phyloP scores from a whole-genome alignment of 2,113 vertebrate species.

The Vulpes ferrilata region DNA sequence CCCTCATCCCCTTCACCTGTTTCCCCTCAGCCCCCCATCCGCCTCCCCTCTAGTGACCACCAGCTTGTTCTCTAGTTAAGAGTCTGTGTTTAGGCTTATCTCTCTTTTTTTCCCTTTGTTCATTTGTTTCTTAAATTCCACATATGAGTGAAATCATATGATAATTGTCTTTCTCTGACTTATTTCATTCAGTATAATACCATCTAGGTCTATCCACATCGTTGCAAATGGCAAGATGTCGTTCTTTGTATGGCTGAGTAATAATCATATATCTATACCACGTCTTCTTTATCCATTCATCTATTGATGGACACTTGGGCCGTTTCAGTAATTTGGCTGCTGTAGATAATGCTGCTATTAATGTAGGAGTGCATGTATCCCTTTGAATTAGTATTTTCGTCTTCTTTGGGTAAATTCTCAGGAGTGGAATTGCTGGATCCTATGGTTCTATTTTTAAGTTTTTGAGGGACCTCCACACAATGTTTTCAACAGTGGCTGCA shows the following conservation, averaged over 20 bases:
- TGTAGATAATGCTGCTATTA: background rate
- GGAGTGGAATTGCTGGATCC: background rate
- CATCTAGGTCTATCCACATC: background rate
- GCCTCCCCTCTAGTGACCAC: background rate
- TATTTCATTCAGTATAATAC: background rate
- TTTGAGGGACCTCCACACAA: background rate
- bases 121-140: background rate
- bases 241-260: background rate
- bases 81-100: background rate
- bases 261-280: background rate
- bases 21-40: no score
- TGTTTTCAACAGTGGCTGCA: background rate
- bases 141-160: background rate
- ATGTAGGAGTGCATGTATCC: background rate
- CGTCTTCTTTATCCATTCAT: background rate
- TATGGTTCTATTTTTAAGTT: background rate
- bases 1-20: background rate
- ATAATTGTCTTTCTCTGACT: background rate
- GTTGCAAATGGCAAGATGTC: background rate
- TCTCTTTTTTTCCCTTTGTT: background rate
- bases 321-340: background rate
- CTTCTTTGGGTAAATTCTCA: background rate
- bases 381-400: background rate
- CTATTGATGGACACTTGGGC: background rate
- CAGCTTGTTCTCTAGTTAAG: background rate